phyloP scores from a whole-genome alignment of 2,888 invertebrate species.

The Zonitis immaculata region DNA sequence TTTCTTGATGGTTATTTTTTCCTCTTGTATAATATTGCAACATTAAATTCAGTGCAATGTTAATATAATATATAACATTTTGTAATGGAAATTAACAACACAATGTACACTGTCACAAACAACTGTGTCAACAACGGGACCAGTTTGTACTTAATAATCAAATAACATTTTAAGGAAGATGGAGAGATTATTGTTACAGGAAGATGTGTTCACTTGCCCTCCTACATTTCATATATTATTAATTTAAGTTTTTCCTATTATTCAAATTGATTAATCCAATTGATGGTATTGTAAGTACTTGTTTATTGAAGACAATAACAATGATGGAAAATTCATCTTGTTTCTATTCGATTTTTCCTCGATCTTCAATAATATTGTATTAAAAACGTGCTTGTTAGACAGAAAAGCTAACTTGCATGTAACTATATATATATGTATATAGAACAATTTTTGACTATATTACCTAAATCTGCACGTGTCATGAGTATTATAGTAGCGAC shows the following conservation, averaged over 20 bases:
- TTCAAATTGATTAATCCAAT: no score
- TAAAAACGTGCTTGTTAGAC: background rate
- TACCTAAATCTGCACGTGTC: background rate
- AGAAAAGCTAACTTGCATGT: background rate
- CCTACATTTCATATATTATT: background rate
- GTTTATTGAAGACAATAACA: no score
- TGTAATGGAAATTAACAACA: constrained; percentile 17
- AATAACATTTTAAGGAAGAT: constrained; percentile 8
- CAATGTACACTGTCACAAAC: constrained; percentile 13
- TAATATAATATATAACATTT: constrained; percentile 11
- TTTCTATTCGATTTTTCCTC: no score
- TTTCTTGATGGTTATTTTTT: background rate
- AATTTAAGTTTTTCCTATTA: background rate
- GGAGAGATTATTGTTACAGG: background rate
- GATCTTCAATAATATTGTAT: no score
- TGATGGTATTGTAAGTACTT: no score
- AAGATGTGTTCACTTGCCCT: background rate
- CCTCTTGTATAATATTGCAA: background rate
- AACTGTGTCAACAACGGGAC: constrained; percentile 16
- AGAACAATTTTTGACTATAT: background rate
- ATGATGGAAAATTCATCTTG: no score
- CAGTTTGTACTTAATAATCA: constrained; percentile 13
- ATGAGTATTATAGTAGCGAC: background rate
- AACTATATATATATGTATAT: no score
- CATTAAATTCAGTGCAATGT: constrained; percentile 13